Conservation (phyloP, 2,797 vertebrate species). For the Chloroceryle inda region DNA sequence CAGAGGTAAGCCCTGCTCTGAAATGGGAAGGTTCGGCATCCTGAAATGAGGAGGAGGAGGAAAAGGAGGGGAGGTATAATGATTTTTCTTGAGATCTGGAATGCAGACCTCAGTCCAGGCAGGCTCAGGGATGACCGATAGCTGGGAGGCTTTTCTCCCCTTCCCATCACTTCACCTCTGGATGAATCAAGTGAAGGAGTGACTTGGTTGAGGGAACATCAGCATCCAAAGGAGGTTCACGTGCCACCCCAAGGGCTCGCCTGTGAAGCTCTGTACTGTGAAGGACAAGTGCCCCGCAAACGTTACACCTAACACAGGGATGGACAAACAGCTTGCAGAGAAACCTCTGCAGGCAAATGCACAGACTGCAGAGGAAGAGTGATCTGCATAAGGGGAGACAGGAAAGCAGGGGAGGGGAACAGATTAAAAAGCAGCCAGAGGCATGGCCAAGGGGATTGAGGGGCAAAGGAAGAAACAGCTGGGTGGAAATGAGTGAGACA, state of each 20-base stretch:
- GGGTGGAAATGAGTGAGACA: neutral
- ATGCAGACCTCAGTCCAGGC: neutral
- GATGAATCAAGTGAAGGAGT: neutral
- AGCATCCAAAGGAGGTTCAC: neutral
- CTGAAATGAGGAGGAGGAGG: neutral
- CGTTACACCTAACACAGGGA: neutral
- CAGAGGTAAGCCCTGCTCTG: neutral
- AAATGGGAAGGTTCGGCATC: neutral
- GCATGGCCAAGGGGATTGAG: neutral
- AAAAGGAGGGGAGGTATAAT: neutral
- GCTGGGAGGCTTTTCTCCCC: neutral
- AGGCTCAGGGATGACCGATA: neutral
- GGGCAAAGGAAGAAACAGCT: neutral
- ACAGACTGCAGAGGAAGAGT: neutral
- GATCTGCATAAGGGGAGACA: neutral
- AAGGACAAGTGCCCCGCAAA: neutral
- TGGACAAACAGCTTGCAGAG: neutral
- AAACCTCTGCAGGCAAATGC: accelerated
- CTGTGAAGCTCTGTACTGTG: neutral
- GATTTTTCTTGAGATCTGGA: neutral
- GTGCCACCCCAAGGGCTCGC: neutral
- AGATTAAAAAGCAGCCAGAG: neutral
- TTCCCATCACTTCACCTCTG: neutral
- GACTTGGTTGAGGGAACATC: neutral
- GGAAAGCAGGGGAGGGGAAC: neutral